Conservation (phyloP, 2,797 vertebrate species). For the Gouania willdenowi region DNA sequence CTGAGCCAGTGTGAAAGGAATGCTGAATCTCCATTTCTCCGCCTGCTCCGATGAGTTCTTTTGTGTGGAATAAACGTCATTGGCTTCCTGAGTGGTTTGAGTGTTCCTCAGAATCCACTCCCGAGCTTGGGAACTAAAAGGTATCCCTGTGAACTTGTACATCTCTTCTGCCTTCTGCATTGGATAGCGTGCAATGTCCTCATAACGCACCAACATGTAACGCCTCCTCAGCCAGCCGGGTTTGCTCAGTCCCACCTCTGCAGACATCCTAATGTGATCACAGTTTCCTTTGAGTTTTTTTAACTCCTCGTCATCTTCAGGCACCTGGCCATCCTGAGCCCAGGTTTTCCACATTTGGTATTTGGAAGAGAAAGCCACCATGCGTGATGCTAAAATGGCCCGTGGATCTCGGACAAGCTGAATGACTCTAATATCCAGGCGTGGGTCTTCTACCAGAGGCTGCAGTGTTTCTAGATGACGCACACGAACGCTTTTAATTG, state of each 20-base stretch:
- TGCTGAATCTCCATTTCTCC: conserved; percentile 92
- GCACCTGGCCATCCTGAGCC: conserved; percentile 80
- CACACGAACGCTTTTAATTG: conserved; percentile 90
- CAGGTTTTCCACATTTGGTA: conserved; percentile 91
- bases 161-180: conserved; percentile 90
- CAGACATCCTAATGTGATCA: conserved; percentile 85
- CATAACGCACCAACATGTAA: conserved; percentile 95
- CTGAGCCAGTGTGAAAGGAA: conserved; percentile 90
- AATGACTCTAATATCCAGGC: conserved; percentile 87
- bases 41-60: conserved; percentile 96
- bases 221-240: conserved; percentile 86
- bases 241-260: conserved; percentile 84
- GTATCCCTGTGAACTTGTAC: conserved; percentile 89
- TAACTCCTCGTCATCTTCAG: conserved; percentile 83
- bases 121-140: conserved; percentile 83
- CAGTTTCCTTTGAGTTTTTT: conserved; percentile 89
- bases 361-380: conserved; percentile 89
- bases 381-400: conserved; percentile 90
- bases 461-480: conserved; percentile 87
- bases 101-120: conserved; percentile 93
- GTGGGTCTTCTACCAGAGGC: conserved; percentile 85
- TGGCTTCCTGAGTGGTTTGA: conserved; percentile 76
- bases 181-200: conserved; percentile 90
- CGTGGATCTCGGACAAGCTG: conserved; percentile 94
- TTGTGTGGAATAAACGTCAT: conserved; percentile 89